These are phyloP conservation scores for Drosophila sp. DNA, from an alignment of 1,140 invertebrate species.

Conservation along the genomic window DNA sequence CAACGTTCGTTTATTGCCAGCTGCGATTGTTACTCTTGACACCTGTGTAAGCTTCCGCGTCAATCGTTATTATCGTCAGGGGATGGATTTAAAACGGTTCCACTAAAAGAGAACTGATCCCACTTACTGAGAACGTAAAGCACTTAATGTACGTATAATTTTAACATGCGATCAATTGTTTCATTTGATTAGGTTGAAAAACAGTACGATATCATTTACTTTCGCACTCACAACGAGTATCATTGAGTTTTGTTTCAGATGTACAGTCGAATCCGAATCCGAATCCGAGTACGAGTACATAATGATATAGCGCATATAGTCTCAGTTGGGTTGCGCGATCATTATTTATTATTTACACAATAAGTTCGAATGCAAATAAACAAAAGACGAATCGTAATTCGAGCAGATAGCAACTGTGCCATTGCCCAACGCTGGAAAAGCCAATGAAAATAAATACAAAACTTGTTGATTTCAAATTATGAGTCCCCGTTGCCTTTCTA, in stretches of 20 bases:
- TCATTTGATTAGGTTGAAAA: constrained; percentile 7
- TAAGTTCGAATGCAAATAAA: constrained; percentile 53
- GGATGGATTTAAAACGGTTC: constrained; percentile 5
- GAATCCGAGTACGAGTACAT: not conserved
- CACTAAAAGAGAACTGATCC: constrained; percentile 4
- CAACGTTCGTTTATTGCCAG: constrained; percentile 37
- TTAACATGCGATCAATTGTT: constrained; percentile 5
- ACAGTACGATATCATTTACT: constrained; percentile 5
- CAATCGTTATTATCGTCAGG: constrained; percentile 11
- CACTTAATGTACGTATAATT: constrained; percentile 10
- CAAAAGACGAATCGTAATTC: constrained; percentile 46
- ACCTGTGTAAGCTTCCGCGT: constrained; percentile 48
- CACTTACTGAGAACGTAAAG: too few relatives aligned
- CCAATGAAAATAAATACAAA: constrained; percentile 58
- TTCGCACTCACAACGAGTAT: not conserved
- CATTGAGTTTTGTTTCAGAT: too few relatives aligned
- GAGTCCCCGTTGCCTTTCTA: constrained; percentile 33
- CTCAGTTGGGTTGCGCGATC: constrained; percentile 37
- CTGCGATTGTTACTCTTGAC: constrained; percentile 57
- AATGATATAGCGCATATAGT: constrained; percentile 8
- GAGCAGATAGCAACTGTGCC: constrained; percentile 52
- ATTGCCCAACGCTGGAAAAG: constrained; percentile 55
- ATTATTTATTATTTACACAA: constrained; percentile 48
- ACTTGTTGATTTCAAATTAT: constrained; percentile 64
- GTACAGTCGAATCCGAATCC: too few relatives aligned